A percentile compares a stretch with the other conserved stretches of the same genome.
Conservation (phyloP, 2,888 invertebrate genomes). For the Nebria brevicollis region DNA sequence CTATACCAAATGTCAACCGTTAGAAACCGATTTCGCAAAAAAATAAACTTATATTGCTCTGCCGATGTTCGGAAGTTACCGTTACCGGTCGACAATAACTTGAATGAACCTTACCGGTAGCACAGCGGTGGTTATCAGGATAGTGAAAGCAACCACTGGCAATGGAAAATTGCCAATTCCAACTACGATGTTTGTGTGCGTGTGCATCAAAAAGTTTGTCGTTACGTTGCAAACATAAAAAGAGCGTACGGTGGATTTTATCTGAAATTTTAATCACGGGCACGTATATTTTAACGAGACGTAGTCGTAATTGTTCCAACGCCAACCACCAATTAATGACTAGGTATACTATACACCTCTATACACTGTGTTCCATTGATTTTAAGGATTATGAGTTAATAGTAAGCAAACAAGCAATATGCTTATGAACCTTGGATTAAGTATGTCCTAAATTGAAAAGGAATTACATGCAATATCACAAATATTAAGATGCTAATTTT, state of each 20-base stretch:
- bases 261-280: neutral
- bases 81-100: slow-evolving; percentile 1
- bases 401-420: neutral
- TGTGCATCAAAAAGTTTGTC: neutral
- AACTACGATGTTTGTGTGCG: neutral
- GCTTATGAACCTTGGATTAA: neutral
- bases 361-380: neutral
- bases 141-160: neutral
- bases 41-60: neutral
- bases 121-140: neutral
- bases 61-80: neutral
- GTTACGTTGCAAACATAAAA: neutral
- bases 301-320: neutral
- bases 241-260: neutral
- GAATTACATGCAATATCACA: neutral
- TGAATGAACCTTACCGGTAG: neutral
- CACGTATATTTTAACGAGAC: neutral
- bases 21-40: too few relatives aligned
- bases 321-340: neutral
- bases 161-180: neutral
- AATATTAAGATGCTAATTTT: too few relatives aligned
- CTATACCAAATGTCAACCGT: too few relatives aligned
- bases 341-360: neutral
- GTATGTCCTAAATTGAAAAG: neutral
- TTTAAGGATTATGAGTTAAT: neutral